Evolutionary conservation across 2,113 vertebrate species (phyloP), one percentile per base, ranked within the genome.

Genomic region (Numida meleagris): DNA sequence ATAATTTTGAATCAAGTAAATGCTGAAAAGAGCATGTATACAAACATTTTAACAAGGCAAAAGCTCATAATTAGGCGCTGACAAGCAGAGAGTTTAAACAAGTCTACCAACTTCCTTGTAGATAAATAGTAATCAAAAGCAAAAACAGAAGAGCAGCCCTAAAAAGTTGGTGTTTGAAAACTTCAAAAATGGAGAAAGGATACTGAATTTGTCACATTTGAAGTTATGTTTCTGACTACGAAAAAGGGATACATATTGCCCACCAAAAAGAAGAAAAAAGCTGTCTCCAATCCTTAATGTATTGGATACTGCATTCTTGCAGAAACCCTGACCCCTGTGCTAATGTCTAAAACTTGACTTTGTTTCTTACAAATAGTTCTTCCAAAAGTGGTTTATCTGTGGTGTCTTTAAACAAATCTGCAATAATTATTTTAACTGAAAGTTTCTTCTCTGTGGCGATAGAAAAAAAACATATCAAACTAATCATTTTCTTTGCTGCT

Each of bases 1-100:
- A 40, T 71, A 25, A 58, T 90, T 94, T 78, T 90, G 9, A 82
- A 79, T 89, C 65, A 71, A 66, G 24, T 46, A 89, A 71, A 75
- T 82, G 17, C 63, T 86, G 71, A 42, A 57, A 46, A 48, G 58
- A 51, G 68, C 5, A 68, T 51, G 43, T 86, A 40, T 93, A 34
- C 58, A 92, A 94, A 90, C 90, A 92, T 81, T 71, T 76, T 91
- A 94, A 92, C 19, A 82, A 86, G 45, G 67, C 66, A 80, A 90
- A 89, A 89, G 20, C 51, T 83, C 89, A 16, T 74, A 77, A 88
- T 93, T 93, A 88, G 34, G 61, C 63, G 62, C 45, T 66, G 59
- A 73, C 23, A 66, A 85, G 17, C 33, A 53, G 62, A 82, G 40
- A 63, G n/a, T 91, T 94, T 77, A 73, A 76, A 51, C 50, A 63